A percentile compares a stretch with the other conserved stretches of the same genome.
phyloP scores from a whole-genome alignment of 2,113 vertebrate genomes.

The Seriola dumerili region DNA sequence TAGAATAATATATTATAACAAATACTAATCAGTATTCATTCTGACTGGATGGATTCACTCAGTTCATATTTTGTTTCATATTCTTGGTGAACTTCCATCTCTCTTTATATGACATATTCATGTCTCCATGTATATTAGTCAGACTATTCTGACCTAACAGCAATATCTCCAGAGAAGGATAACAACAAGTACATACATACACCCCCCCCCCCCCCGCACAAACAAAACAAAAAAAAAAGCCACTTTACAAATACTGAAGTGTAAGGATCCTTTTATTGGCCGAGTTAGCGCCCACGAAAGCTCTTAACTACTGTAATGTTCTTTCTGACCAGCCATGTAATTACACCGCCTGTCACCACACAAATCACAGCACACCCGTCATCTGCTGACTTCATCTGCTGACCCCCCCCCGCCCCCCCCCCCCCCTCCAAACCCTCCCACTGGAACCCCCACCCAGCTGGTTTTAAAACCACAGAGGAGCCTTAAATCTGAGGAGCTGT shows the following conservation, averaged over 20 bases:
- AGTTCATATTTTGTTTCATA: too few species aligned
- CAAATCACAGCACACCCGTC: slow-evolving; percentile 79
- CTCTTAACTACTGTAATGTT: slow-evolving; percentile 76
- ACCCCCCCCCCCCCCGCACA: not conserved
- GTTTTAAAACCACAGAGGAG: slow-evolving; percentile 63
- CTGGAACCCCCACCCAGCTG: slow-evolving; percentile 33
- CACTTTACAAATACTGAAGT: slow-evolving; percentile 63
- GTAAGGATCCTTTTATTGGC: slow-evolving; percentile 69
- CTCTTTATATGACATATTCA: not conserved
- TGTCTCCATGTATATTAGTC: slow-evolving; percentile 13
- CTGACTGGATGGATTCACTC: not conserved
- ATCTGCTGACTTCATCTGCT: slow-evolving; percentile 82
- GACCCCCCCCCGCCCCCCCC: not conserved
- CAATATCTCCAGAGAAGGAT: slow-evolving; percentile 18
- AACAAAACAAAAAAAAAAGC: not conserved
- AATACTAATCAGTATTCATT: not conserved
- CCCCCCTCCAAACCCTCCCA: too few species aligned
- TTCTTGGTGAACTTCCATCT: too few species aligned
- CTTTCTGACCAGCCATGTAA: slow-evolving; percentile 75
- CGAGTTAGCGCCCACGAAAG: slow-evolving; percentile 71
- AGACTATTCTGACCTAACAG: not conserved
- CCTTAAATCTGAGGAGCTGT: slow-evolving; percentile 60
- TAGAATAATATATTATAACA: not conserved
- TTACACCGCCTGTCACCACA: slow-evolving; percentile 80
- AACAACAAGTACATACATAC: not conserved